phyloP scores from a whole-genome alignment of 2,113 vertebrate genomes.

The Corapipo altera region DNA sequence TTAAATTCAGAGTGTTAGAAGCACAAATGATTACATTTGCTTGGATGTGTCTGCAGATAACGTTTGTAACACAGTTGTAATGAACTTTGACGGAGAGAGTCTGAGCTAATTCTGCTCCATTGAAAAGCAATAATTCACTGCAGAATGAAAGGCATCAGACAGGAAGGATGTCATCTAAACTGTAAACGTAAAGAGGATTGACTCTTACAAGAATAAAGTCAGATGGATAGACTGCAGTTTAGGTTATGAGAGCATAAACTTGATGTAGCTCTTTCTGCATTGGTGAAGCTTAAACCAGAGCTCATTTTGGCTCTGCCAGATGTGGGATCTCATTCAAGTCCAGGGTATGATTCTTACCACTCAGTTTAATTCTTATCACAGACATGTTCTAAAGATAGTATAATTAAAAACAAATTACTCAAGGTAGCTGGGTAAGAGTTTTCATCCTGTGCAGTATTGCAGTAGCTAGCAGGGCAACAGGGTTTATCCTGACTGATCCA shows the following conservation, averaged over 20 bases:
- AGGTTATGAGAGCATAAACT: neutral
- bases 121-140: neutral
- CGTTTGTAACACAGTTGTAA: constrained; percentile 2
- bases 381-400: neutral
- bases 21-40: neutral
- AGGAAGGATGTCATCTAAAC: neutral
- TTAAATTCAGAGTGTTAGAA: neutral
- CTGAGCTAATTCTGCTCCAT: neutral
- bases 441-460: neutral
- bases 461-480: neutral
- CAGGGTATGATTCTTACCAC: neutral
- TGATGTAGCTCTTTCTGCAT: neutral
- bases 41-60: neutral
- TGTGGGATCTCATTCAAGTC: neutral
- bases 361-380: neutral
- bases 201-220: neutral
- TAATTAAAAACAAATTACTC: neutral
- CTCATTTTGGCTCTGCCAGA: neutral
- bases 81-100: neutral
- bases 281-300: neutral
- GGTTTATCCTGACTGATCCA: neutral
- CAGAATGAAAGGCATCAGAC: neutral
- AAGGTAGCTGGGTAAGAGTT: neutral
- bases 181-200: neutral
- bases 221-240: neutral